These are phyloP conservation scores for Albula goreensis DNA, from an alignment of 2,113 vertebrate genomes.

Conservation along the genomic window DNA sequence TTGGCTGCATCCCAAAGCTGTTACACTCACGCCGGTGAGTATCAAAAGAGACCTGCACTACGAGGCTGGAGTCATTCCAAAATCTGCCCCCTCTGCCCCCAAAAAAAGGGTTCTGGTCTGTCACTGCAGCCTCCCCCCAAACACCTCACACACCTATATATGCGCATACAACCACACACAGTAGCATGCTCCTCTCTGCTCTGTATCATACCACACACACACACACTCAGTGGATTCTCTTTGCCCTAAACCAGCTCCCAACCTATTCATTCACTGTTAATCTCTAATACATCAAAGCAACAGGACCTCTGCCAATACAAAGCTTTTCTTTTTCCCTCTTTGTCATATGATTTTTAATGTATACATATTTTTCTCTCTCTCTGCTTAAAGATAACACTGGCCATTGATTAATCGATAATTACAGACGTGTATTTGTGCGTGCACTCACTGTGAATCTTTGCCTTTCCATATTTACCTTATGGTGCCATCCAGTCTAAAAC, in stretches of 20 bases:
- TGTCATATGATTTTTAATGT: slow-evolving; percentile 14
- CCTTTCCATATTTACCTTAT: slow-evolving; percentile 33
- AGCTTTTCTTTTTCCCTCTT: slow-evolving; percentile 5
- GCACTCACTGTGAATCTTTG: slow-evolving; percentile 11
- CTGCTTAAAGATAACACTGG: slow-evolving; percentile 23
- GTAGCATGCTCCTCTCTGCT: no score
- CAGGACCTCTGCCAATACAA: slow-evolving; percentile 10
- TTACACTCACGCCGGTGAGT: slow-evolving; percentile 72
- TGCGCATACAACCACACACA: no score
- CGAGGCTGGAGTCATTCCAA: slow-evolving; percentile 68
- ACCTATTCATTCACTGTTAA: slow-evolving; percentile 19
- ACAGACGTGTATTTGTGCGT: slow-evolving; percentile 25
- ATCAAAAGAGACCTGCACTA: slow-evolving; percentile 73
- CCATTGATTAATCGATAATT: slow-evolving; percentile 43
- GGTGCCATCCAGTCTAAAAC: slow-evolving; percentile 28
- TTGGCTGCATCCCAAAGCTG: slow-evolving; percentile 71
- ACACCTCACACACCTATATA: no score
- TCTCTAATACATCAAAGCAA: slow-evolving; percentile 40
- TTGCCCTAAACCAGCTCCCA: not conserved
- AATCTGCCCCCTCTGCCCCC: slow-evolving; percentile 31
- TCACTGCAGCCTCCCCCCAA: slow-evolving; percentile 37
- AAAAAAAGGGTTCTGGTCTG: slow-evolving; percentile 42
- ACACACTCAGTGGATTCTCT: not conserved
- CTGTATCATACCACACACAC: not conserved
- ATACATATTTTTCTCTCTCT: slow-evolving; percentile 3